A percentile compares a stretch with the other conserved stretches of the same genome.
phyloP scores from a whole-genome alignment of 2,797 vertebrate genomes.

The Sebastes itinus region DNA sequence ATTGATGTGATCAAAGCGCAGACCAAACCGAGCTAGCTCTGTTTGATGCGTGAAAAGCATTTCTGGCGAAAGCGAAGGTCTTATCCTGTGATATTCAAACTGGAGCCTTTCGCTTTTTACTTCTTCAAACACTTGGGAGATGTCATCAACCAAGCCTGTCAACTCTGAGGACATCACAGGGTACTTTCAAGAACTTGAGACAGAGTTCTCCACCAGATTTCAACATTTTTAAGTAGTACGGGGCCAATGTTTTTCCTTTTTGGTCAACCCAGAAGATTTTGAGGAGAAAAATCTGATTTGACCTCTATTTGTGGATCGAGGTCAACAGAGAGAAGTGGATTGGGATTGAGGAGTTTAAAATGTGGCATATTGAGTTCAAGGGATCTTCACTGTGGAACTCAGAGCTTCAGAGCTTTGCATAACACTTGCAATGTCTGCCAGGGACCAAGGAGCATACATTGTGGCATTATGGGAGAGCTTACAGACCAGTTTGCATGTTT shows the following conservation, averaged over 20 bases:
- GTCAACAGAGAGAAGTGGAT: background rate
- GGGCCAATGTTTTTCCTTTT: background rate
- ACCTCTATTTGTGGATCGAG: background rate
- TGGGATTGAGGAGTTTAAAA: background rate
- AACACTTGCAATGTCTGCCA: background rate
- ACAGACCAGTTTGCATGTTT: background rate
- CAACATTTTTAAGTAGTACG: background rate
- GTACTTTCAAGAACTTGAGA: background rate
- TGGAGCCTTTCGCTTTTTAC: background rate
- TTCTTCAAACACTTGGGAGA: background rate
- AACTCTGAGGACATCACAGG: background rate
- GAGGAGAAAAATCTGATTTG: background rate
- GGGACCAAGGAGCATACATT: background rate
- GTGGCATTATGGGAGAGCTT: background rate
- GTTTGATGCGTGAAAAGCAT: background rate
- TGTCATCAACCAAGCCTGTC: background rate
- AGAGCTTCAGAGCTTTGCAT: too few relatives aligned
- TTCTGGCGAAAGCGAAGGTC: background rate
- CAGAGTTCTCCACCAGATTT: background rate
- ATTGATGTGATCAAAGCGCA: background rate
- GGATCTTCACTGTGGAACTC: too few relatives aligned
- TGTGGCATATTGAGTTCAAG: too few relatives aligned
- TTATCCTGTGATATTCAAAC: background rate
- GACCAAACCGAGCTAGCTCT: background rate
- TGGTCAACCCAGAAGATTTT: background rate